Conservation (phyloP, 2,888 invertebrate genomes). For the Balanococcus diminutus region DNA sequence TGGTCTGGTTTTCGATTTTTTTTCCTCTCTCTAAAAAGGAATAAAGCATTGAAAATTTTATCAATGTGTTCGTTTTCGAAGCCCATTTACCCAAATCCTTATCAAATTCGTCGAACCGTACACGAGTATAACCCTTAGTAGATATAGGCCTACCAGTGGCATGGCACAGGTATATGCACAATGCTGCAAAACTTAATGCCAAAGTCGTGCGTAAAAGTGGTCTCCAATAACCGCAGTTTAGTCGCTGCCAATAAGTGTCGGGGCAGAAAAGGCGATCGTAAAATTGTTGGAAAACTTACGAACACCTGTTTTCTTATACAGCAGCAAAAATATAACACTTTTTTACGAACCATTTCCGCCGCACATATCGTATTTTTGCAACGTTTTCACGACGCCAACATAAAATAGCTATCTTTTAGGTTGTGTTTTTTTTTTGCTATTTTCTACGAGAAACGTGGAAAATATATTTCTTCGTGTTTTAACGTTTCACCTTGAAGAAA, state of each 20-base stretch:
- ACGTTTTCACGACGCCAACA: slow-evolving; percentile 19
- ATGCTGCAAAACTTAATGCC: neutral
- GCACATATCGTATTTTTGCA: slow-evolving; percentile 18
- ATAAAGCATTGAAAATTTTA: neutral
- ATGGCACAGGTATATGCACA: neutral
- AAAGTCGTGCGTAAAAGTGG: slow-evolving; percentile 24
- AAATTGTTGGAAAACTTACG: slow-evolving; percentile 4
- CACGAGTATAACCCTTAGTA: neutral
- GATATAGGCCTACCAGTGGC: neutral
- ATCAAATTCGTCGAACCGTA: slow-evolving; percentile 14
- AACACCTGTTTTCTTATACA: slow-evolving; percentile 29
- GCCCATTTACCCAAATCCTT: neutral
- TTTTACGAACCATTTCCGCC: slow-evolving; percentile 38
- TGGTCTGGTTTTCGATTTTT: neutral
- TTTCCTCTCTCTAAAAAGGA: neutral
- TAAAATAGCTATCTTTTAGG: slow-evolving; percentile 29
- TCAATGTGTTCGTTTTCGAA: neutral
- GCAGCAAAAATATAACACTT: slow-evolving; percentile 8
- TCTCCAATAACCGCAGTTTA: slow-evolving; percentile 28
- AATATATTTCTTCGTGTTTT: slow-evolving; percentile 24
- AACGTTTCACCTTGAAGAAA: slow-evolving; percentile 19
- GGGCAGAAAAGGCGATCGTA: neutral
- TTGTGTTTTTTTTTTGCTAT: neutral
- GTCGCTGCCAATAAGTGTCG: slow-evolving; percentile 13
- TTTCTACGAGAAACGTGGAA: neutral